Evolutionary conservation across 2,888 invertebrate genomes (phyloP).

Genomic region (Drosophila gaucha): DNA sequence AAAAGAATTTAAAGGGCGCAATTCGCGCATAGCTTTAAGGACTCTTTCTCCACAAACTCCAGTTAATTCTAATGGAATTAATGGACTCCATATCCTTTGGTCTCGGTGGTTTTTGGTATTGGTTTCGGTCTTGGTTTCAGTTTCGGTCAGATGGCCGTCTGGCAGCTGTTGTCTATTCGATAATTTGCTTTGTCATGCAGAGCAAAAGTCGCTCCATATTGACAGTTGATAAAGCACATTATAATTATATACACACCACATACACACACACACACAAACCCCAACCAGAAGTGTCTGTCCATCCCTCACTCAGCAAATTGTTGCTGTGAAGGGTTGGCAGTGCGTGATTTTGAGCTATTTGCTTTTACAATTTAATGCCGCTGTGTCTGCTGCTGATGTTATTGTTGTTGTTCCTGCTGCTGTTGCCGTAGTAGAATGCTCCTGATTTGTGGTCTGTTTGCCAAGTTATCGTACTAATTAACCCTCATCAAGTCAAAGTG

Average conservation of each 20-base stretch:
- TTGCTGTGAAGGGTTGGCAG: constrained; percentile 17
- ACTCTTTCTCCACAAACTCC: background rate
- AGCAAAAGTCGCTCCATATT: constrained; percentile 44
- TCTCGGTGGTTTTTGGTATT: constrained; percentile 20
- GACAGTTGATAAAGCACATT: constrained; percentile 61
- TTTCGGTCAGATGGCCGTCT: constrained; percentile 34
- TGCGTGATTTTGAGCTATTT: constrained; percentile 25
- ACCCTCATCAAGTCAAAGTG: background rate
- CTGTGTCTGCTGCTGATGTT: background rate
- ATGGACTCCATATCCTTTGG: background rate
- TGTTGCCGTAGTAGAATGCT: constrained; percentile 10
- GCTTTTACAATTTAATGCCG: constrained; percentile 10
- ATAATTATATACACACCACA: constrained; percentile 31
- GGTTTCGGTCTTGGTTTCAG: constrained; percentile 40
- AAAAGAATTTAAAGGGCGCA: constrained; percentile 12
- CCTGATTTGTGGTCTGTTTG: constrained; percentile 6
- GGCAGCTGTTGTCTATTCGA: constrained; percentile 33
- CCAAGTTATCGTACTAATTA: constrained; percentile 32
- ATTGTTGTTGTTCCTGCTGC: background rate
- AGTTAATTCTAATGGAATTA: constrained; percentile 34
- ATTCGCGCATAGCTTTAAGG: constrained; percentile 18
- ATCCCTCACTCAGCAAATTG: constrained; percentile 25
- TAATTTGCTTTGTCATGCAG: constrained; percentile 48
- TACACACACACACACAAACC: constrained; percentile 4
- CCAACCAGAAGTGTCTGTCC: background rate